Base-by-base conservation (phyloP, 2,113 vertebrate species). In the Crotalus viridis region DNA sequence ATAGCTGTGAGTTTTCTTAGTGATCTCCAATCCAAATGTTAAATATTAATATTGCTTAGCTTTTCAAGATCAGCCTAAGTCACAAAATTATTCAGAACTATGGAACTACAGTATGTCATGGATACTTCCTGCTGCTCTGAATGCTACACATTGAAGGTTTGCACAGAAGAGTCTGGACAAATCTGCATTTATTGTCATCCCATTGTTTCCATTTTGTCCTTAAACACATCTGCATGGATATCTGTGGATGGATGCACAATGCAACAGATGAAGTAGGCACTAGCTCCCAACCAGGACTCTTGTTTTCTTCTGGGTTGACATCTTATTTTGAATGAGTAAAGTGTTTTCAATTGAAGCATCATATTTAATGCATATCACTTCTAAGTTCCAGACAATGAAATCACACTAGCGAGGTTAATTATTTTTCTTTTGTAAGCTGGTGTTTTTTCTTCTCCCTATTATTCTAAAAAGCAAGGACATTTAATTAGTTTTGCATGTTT, bases 401-500 rank as follows among this genome's bases (percentile, higher is more conserved):
- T 95, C 85, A 95, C 85, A 92, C 90, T 91, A 95, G 51, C 61
- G 91, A 90, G 64, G 39, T 94, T 91, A 54, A 93, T 94, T 93
- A 19, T 93, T 94, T 94, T 93, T 91, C 52, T 94, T 64, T 87
- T 93, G 55, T 85, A 54, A 81, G 13, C 74, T 94, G 26, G 81
- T 95, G 28, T 85, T 96, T 96, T 95, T 95, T 59, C 5, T 94
- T 86, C 91, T 96, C 87, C 69, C 93, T 91, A 39, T 94, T 94
- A 56, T 92, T 94, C n/a, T 92, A 89, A 94, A 94, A 81, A 43
- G 0, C 3, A 17, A 90, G 22, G 91, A 92, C 69, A 52, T 92
- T 85, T 94, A 96, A 93, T 94, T 92, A 94, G 88, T 94, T 95
- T 94, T 94, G 91, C 13, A 39, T 94, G 87, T 95, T 96, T 97